Evolutionary conservation across 2,797 vertebrate species (phyloP).

Genomic region (Malacoctenus gilli): DNA sequence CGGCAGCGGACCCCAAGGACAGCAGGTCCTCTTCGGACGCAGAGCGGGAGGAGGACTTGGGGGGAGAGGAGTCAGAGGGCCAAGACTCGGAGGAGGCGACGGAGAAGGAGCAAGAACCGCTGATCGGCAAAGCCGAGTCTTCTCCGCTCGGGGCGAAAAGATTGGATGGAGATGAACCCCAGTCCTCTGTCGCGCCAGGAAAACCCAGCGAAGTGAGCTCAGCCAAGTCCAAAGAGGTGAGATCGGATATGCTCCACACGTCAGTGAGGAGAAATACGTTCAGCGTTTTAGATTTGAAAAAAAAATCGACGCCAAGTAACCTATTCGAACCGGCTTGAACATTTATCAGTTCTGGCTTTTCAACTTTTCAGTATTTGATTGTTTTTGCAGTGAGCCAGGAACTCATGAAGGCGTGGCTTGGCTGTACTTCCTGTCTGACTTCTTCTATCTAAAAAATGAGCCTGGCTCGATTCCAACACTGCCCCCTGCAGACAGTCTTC

Average conservation of each 20-base stretch:
- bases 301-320: too few relatives aligned
- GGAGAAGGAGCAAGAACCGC: not conserved
- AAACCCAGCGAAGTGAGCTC: slow-evolving; percentile 5
- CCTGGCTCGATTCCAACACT: too few relatives aligned
- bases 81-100: not conserved
- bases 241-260: not conserved
- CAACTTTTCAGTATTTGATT: too few relatives aligned
- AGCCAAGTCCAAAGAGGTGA: slow-evolving; percentile 47
- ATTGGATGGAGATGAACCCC: accelerated
- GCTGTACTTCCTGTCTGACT: too few relatives aligned
- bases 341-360: too few relatives aligned
- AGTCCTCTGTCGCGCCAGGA: slow-evolving; percentile 1
- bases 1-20: slow-evolving; percentile 11
- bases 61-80: not conserved
- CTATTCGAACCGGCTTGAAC: too few relatives aligned
- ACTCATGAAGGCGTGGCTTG: too few relatives aligned
- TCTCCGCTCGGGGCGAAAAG: not conserved
- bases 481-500: too few relatives aligned
- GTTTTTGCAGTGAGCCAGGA: too few relatives aligned
- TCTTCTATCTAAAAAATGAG: too few relatives aligned
- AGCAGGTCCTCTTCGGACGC: slow-evolving; percentile 50
- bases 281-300: too few relatives aligned
- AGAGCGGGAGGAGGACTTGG: slow-evolving; percentile 35
- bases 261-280: too few relatives aligned
- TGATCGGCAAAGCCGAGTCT: slow-evolving; percentile 1